phyloP scores from a whole-genome alignment of 2,888 invertebrate species.

The Steinernema hermaphroditum region DNA sequence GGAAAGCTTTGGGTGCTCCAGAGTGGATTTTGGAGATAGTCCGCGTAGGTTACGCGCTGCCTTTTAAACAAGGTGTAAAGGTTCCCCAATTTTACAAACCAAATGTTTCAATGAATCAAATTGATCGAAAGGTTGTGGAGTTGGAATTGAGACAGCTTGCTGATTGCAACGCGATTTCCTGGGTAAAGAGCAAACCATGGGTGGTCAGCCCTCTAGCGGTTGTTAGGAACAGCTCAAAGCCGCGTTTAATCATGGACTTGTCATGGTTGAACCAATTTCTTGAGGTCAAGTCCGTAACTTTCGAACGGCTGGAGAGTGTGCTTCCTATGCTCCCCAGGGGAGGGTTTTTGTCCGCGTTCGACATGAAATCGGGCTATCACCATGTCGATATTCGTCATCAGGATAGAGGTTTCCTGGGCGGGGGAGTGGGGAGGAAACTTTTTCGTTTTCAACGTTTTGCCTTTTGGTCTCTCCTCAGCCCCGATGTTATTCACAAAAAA shows the following conservation, averaged over 20 bases:
- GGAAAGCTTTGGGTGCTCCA: too few relatives aligned
- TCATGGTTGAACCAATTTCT: not conserved
- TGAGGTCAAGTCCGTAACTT: not conserved
- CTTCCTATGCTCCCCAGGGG: not conserved
- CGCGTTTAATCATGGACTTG: not conserved
- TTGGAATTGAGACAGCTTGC: not conserved
- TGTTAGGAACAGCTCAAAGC: not conserved
- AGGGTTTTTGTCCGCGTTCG: constrained; percentile 30
- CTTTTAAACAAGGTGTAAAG: not conserved
- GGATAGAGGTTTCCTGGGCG: constrained; percentile 16
- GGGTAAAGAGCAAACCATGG: not conserved
- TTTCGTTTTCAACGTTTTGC: constrained; percentile 31
- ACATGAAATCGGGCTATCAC: constrained; percentile 30
- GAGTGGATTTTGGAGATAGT: not conserved
- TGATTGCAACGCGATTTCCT: not conserved
- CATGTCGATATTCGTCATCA: constrained; percentile 14
- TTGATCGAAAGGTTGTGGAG: not conserved
- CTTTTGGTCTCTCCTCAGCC: constrained; percentile 31
- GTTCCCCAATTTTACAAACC: not conserved
- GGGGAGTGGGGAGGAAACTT: not conserved
- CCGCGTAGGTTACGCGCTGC: not conserved
- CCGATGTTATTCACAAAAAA: constrained; percentile 33
- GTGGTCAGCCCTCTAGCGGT: not conserved
- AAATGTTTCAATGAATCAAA: not conserved
- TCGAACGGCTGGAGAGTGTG: not conserved